phyloP scores from a whole-genome alignment of 2,797 vertebrate genomes.

The Poeciliopsis infans region DNA sequence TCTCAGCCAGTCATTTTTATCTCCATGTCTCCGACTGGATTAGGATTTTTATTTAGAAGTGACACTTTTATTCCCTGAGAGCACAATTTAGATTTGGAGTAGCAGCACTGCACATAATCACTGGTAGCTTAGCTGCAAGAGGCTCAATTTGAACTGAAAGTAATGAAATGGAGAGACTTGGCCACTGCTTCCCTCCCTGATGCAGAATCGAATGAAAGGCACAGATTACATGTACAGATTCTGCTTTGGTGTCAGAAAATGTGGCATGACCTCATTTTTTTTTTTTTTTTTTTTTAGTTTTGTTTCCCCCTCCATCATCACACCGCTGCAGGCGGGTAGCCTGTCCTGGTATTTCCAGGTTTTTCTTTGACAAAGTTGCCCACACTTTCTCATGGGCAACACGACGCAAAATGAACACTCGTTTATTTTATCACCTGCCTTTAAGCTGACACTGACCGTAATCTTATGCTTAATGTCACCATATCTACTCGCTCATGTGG shows the following conservation, averaged over 20 bases:
- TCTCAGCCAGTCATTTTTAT: not conserved
- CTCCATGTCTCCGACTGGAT: not conserved
- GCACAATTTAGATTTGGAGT: not conserved
- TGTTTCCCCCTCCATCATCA: not conserved
- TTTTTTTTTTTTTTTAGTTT: too few relatives aligned
- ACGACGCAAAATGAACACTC: not conserved
- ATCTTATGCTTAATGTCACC: not conserved
- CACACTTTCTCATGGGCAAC: not conserved
- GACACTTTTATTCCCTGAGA: not conserved
- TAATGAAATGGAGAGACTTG: not conserved
- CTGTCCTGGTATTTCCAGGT: not conserved
- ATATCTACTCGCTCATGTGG: constrained; percentile 7
- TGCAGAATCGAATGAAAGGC: not conserved
- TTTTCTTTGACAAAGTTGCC: not conserved
- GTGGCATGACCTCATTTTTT: not conserved
- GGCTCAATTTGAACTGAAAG: not conserved
- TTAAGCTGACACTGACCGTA: not conserved
- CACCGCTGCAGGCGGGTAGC: not conserved
- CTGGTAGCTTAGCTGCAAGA: not conserved
- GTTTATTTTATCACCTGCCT: not conserved
- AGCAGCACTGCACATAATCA: not conserved
- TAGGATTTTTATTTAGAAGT: not conserved
- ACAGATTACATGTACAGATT: not conserved
- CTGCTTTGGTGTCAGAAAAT: not conserved
- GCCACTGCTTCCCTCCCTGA: not conserved